Evolutionary conservation across 1,140 invertebrate species (phyloP).

Genomic region (Myzus persicae): DNA sequence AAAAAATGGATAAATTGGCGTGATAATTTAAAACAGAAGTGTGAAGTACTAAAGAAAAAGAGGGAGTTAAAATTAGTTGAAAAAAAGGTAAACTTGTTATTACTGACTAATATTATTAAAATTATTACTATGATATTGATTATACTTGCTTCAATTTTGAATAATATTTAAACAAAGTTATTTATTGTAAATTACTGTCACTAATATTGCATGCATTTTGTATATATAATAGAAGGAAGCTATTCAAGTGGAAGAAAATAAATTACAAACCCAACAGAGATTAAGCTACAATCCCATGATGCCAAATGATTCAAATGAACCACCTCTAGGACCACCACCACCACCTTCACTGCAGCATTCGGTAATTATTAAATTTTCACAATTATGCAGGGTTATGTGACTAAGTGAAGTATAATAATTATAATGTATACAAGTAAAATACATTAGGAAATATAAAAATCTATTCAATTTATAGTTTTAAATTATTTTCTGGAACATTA

Average conservation of each 20-base stretch:
- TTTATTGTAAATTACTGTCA: not conserved
- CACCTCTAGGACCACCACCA: not conserved
- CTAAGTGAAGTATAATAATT: no score
- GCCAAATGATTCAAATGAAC: conserved; percentile 26
- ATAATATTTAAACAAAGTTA: not conserved
- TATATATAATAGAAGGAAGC: conserved; percentile 34
- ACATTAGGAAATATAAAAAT: no score
- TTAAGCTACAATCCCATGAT: not conserved
- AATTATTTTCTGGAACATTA: no score
- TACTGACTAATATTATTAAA: not conserved
- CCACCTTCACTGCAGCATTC: not conserved
- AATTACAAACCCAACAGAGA: conserved; percentile 27
- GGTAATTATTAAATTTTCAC: conserved; percentile 1
- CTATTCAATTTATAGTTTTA: no score
- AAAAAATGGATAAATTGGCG: conserved; percentile 83
- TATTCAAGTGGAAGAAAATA: conserved; percentile 40
- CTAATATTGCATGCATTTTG: not conserved
- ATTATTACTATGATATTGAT: not conserved
- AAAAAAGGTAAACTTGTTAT: conserved; percentile 28
- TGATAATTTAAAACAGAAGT: conserved; percentile 75
- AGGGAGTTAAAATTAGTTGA: conserved; percentile 57
- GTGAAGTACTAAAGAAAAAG: conserved; percentile 81
- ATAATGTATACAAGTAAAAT: no score
- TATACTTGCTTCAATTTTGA: not conserved
- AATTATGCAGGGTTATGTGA: no score